Evolutionary conservation across 2,797 vertebrate genomes (phyloP), one percentile per base, ranked within the genome.

Genomic region (Merluccius polli): DNA sequence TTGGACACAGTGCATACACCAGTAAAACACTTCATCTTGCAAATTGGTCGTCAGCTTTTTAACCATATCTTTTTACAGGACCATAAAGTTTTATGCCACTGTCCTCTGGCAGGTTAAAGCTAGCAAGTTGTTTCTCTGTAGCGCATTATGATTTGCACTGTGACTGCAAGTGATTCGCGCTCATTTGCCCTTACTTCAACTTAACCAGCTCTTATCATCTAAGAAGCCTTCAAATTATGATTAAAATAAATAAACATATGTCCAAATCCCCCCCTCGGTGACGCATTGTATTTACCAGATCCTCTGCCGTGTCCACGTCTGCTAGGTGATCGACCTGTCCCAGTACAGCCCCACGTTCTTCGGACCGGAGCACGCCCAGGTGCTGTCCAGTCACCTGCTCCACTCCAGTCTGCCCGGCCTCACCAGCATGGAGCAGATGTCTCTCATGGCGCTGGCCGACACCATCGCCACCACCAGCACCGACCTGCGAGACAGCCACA

Each of bases 391-490:
- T 81, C 97, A 99, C 86, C 95, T 99, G 82, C 95, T 98, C 81
- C 95, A 98, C 89, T 97, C 97, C 76, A 98, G 98, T 88, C 93
- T 99, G 80, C 98, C 98, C 78, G 98, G 98, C 52, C 92, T 99
- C 85, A 98, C 95, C 15, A 91, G 97, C 32, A 96, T 98, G 93
- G 98, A 99, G 78, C 98, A 99, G 88, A 99, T 99, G 98, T 98
- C 96, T 59, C 87, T 99, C 79, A 97, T 99, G 96, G 98, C 98
- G 0, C 90, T 99, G 77, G 98, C 96, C 1, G 98, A 99, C 90
- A 99, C 97, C 59, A 95, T 99, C 72, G 96, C 98, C 72, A 97
- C 96, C 78, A 98, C 96, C 78, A 98, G 96, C 92, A 99, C 96
- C 63, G 96, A 98, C 87, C 94, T 98, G 74, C 94, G 95, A 81